Evolutionary conservation across 2,888 invertebrate species (phyloP), one percentile per base, ranked within the genome.

Genomic region (Sesia bembeciformis): DNA sequence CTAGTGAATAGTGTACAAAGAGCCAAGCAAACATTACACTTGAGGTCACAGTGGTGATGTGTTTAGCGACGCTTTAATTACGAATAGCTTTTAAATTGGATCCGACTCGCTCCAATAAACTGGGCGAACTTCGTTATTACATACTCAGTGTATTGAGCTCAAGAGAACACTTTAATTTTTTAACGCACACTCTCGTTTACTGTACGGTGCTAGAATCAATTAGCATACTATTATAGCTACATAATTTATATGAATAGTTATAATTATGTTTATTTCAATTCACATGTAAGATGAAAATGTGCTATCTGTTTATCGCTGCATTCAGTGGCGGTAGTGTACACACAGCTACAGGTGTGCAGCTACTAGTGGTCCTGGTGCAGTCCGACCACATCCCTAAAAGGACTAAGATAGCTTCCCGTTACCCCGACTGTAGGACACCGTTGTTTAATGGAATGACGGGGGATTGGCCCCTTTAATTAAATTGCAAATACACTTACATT

Each of bases 331-430:
- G 23, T 23, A 23, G 23, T 23, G 23, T 23, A 23, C 23, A 23
- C 23, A 23, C 2, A 23, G 23, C 2, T 23, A 23, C 23, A 23
- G 23, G 43, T 43, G 4, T 43, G 23, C 46, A n/a, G 46, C 8
- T 46, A 7, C 41, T 41, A 23, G 23, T 23, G 23, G 23, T 23
- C 23, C 23, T 1, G 23, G 23, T 23, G 46, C 46, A 50, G 39
- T 50, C 39, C 39, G 38, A 73, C 76, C 60, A 70, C 67, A 68
- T 77, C 86, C 85, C 73, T 82, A 85, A 78, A 85, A 81, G 87
- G 86, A 70, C 68, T 74, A 76, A 72, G 74, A 74, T 78, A 61
- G 65, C 70, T 78, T 82, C 78, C 87, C 86, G 85, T 85, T 82
- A 81, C 62, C 69, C 67, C 66, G 70, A 66, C 68, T 64, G 68